phyloP scores from a whole-genome alignment of 2,797 vertebrate genomes.

The Parauchenoglanis punctatus region DNA sequence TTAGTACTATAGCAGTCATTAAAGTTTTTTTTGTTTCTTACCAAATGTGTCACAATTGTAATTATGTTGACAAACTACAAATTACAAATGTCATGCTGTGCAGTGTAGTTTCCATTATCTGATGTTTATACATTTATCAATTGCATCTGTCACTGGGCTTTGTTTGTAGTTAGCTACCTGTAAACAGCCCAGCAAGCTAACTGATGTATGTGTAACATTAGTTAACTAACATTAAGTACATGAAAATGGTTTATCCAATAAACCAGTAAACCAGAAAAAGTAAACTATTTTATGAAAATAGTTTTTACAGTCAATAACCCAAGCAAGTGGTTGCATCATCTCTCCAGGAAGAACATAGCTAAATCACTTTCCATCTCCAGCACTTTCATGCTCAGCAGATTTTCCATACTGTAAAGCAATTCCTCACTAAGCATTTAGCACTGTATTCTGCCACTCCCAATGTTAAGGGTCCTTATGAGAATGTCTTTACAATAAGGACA shows the following conservation, averaged over 20 bases:
- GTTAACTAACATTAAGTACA: not conserved
- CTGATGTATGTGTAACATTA: not conserved
- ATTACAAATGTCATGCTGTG: not conserved
- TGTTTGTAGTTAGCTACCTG: not conserved
- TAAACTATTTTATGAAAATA: not conserved
- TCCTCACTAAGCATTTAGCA: not conserved
- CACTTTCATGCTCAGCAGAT: not conserved
- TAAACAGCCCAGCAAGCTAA: not conserved
- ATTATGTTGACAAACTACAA: not conserved
- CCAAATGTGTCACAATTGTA: not conserved
- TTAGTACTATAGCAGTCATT: not conserved
- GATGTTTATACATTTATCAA: not conserved
- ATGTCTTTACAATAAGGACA: not conserved
- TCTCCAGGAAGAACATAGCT: not conserved
- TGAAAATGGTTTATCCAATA: not conserved
- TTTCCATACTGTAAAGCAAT: slow-evolving; percentile 8
- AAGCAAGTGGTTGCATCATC: not conserved
- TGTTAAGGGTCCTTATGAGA: not conserved
- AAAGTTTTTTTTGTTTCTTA: not conserved
- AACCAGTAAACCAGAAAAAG: not conserved
- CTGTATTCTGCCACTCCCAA: not conserved
- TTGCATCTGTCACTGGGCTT: not conserved
- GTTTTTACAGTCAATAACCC: not conserved
- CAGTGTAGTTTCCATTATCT: not conserved
- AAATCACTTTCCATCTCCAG: not conserved